A percentile compares a stretch with the other conserved stretches of the same genome.
Evolutionary conservation across 2,113 vertebrate species (phyloP).

Genomic region (Camelus bactrianus): DNA sequence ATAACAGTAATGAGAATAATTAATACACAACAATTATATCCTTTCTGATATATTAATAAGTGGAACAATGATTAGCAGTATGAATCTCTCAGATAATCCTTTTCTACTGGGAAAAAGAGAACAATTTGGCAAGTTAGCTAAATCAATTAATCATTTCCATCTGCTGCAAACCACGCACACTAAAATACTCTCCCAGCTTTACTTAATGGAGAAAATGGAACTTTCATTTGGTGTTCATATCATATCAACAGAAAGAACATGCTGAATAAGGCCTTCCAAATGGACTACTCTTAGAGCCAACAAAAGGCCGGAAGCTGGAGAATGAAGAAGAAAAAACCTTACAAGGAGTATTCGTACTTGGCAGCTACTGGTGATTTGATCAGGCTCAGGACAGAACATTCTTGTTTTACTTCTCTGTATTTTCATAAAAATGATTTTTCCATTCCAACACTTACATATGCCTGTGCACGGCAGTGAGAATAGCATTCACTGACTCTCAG

Average conservation of each 20-base stretch:
- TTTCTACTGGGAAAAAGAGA: conserved; percentile 51
- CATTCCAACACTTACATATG: conserved; percentile 85
- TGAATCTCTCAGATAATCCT: conserved; percentile 36
- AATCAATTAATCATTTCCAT: conserved; percentile 75
- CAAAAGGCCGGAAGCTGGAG: conserved; percentile 70
- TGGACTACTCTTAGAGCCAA: conserved; percentile 50
- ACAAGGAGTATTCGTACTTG: conserved; percentile 30
- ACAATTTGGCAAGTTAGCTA: conserved; percentile 68
- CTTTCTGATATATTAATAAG: conserved; percentile 51
- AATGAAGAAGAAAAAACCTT: conserved; percentile 73
- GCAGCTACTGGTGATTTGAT: conserved; percentile 76
- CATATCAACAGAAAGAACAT: conserved; percentile 71
- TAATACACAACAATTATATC: conserved; percentile 64
- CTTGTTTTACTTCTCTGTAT: conserved; percentile 78
- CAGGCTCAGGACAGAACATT: conserved; percentile 81
- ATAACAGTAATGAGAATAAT: conserved; percentile 74
- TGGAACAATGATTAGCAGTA: conserved; percentile 58
- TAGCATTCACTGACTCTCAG: conserved; percentile 76
- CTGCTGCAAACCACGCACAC: conserved; percentile 67
- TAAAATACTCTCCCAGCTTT: conserved; percentile 1
- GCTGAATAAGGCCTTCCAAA: conserved; percentile 76
- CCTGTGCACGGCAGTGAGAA: conserved; percentile 76
- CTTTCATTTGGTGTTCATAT: conserved; percentile 73
- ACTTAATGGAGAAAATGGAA: conserved; percentile 69
- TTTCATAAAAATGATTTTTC: conserved; percentile 83